These are phyloP conservation scores for Neodiprion lecontei DNA, from an alignment of 1,140 invertebrate species.

Conservation along the genomic window DNA sequence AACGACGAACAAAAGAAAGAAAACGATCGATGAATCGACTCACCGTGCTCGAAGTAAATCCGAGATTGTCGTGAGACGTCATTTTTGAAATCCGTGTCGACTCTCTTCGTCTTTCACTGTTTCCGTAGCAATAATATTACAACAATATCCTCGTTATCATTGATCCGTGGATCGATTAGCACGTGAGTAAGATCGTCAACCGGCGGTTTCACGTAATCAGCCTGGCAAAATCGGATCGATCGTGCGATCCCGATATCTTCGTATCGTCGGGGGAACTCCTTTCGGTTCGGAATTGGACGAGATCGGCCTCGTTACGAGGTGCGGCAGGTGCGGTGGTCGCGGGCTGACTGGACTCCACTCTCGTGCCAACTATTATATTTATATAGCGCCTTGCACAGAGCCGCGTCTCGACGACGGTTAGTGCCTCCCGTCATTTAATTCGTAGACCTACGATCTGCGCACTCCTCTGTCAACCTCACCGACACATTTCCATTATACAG, in stretches of 20 bases:
- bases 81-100: conserved; percentile 11
- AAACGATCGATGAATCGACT: conserved; percentile 27
- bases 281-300: background rate
- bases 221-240: background rate
- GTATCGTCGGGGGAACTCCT: background rate
- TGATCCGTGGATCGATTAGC: conserved; percentile 13
- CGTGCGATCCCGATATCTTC: background rate
- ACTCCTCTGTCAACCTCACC: too few relatives aligned
- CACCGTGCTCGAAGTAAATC: conserved; percentile 54
- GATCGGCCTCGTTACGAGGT: conserved; percentile 35
- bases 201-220: background rate
- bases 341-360: conserved; percentile 52
- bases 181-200: background rate
- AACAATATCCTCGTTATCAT: background rate
- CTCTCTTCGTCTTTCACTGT: background rate
- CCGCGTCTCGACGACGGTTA: background rate
- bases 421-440: background rate
- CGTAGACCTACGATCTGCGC: background rate
- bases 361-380: conserved; percentile 57
- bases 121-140: background rate
- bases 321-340: conserved; percentile 54
- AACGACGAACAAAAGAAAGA: background rate
- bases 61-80: conserved; percentile 56
- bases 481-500: too few relatives aligned
- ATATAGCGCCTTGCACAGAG: conserved; percentile 31